Conservation (phyloP, 2,888 invertebrate species). For the Vesta saturnalis region DNA sequence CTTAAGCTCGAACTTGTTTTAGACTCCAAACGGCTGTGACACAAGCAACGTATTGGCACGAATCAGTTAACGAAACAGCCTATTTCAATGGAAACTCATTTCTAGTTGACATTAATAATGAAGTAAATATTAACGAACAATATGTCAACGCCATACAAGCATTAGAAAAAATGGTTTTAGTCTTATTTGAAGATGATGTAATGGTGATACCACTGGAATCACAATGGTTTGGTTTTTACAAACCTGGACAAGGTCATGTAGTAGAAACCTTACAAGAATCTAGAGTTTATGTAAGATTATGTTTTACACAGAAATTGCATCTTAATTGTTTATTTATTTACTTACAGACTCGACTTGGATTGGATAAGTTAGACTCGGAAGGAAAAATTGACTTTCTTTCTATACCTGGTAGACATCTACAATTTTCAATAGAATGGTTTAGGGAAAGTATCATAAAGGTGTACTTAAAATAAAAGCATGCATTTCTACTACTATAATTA, state of each 20-base stretch:
- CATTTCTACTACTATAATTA: background rate
- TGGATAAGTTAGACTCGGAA: slow-evolving; percentile 73
- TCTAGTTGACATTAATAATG: slow-evolving; percentile 96
- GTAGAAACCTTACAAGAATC: slow-evolving; percentile 78
- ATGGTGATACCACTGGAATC: slow-evolving; percentile 92
- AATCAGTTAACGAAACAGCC: slow-evolving; percentile 83
- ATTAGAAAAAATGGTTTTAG: slow-evolving; percentile 86
- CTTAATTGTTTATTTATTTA: background rate
- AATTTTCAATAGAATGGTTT: slow-evolving; percentile 82
- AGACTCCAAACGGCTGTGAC: slow-evolving; percentile 82
- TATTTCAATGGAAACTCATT: slow-evolving; percentile 85
- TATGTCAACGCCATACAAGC: slow-evolving; percentile 82
- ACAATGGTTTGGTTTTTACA: slow-evolving; percentile 97
- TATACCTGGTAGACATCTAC: slow-evolving; percentile 82
- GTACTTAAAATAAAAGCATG: slow-evolving; percentile 24
- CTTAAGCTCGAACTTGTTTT: too few relatives aligned
- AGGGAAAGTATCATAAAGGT: slow-evolving; percentile 69
- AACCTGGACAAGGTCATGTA: slow-evolving; percentile 81
- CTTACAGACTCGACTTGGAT: slow-evolving; percentile 82
- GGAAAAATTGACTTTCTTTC: slow-evolving; percentile 80
- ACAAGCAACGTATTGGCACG: slow-evolving; percentile 99
- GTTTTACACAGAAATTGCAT: slow-evolving; percentile 57
- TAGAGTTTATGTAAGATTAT: slow-evolving; percentile 75
- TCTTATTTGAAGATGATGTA: slow-evolving; percentile 88
- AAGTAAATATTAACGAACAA: slow-evolving; percentile 70